Percentiles rank a stretch among this genome's conserved stretches.
Conservation (phyloP, 2,888 invertebrate species). For the Caenorhabditis imperialis region DNA sequence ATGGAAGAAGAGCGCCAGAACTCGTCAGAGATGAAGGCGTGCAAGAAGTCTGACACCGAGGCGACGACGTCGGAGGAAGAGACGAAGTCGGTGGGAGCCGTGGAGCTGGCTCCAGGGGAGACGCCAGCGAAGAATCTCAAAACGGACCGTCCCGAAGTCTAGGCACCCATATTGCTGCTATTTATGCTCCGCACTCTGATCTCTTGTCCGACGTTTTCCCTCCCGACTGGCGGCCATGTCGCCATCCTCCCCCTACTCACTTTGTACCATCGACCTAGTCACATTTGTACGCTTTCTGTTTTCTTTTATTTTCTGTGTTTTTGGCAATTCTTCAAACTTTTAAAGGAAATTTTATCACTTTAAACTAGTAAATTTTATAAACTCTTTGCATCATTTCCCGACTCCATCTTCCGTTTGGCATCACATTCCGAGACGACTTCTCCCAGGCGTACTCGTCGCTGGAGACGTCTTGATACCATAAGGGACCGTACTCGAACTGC, state of each 20-base stretch:
- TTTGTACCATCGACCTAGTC: slow-evolving; percentile 18
- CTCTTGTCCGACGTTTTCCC: slow-evolving; percentile 5
- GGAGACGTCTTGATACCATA: neutral
- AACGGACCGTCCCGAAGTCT: slow-evolving; percentile 48
- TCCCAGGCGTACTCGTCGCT: neutral
- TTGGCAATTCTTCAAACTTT: neutral
- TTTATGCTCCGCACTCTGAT: slow-evolving; percentile 8
- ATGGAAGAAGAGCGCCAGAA: slow-evolving; percentile 61
- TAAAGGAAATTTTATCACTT: neutral
- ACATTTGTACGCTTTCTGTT: too few species aligned
- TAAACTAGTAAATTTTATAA: slow-evolving; percentile 24
- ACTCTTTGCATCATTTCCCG: too few species aligned
- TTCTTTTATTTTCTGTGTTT: too few species aligned
- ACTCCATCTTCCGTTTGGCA: too few species aligned
- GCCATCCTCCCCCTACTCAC: slow-evolving; percentile 14
- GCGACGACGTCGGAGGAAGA: slow-evolving; percentile 9
- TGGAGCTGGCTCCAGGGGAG: slow-evolving; percentile 43
- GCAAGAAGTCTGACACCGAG: slow-evolving; percentile 12
- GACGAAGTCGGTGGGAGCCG: slow-evolving; percentile 16
- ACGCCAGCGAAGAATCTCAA: slow-evolving; percentile 33
- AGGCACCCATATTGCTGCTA: slow-evolving; percentile 11
- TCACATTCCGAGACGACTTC: neutral
- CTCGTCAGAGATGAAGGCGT: slow-evolving; percentile 61
- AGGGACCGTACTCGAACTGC: neutral
- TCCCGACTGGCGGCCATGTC: slow-evolving; percentile 32